phyloP scores from a whole-genome alignment of 2,113 vertebrate genomes.

The Spheniscus mendiculus region DNA sequence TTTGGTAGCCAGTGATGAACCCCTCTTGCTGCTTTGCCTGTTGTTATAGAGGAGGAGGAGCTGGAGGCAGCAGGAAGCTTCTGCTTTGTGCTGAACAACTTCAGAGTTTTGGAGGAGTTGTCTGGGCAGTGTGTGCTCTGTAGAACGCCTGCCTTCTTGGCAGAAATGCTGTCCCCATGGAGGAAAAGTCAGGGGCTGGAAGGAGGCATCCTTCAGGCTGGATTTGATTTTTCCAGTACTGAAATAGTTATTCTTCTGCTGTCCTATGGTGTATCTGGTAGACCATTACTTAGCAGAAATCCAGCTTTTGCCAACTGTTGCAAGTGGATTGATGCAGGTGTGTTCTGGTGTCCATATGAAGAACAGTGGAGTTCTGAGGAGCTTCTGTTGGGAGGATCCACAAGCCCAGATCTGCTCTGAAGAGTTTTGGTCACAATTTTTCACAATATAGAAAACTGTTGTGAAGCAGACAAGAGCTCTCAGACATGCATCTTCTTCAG shows the following conservation, averaged over 20 bases:
- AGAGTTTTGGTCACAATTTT: background rate
- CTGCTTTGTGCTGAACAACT: background rate
- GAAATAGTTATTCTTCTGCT: background rate
- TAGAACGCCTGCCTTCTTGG: background rate
- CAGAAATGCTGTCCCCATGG: background rate
- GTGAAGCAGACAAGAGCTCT: background rate
- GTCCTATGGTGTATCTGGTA: background rate
- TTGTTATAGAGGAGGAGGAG: background rate
- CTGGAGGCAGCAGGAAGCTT: background rate
- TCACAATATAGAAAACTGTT: background rate
- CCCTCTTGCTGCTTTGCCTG: background rate
- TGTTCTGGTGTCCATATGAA: background rate
- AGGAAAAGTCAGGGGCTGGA: background rate
- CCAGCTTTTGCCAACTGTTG: background rate
- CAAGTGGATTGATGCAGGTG: background rate
- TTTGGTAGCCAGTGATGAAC: background rate
- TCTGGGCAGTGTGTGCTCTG: background rate
- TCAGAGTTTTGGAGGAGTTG: background rate
- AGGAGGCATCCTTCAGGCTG: background rate
- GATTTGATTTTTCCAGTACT: background rate
- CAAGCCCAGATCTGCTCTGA: background rate
- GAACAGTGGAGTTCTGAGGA: background rate
- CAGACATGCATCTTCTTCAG: background rate
- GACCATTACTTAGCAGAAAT: background rate
- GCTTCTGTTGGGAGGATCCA: background rate